A percentile compares a stretch with the other conserved stretches of the same genome.
These are phyloP conservation scores for Helicoverpa assulta DNA, from an alignment of 2,888 invertebrate genomes.

Conservation along the genomic window DNA sequence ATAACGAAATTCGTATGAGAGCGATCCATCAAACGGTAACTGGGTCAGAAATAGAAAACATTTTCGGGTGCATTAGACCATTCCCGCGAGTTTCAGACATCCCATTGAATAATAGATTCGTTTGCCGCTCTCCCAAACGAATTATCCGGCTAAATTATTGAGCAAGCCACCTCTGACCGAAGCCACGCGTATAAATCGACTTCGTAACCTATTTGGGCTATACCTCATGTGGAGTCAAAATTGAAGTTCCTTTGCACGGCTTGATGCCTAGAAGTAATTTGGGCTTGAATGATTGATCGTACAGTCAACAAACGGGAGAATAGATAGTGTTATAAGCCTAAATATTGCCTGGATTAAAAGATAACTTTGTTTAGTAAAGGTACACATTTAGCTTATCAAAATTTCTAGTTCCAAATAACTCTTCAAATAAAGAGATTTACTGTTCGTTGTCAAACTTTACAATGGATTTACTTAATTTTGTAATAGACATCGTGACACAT, in stretches of 20 bases:
- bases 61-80: conserved; percentile 76
- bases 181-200: conserved; percentile 76
- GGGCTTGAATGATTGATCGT: conserved; percentile 65
- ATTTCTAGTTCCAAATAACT: conserved; percentile 46
- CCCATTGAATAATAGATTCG: conserved; percentile 83
- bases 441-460: not conserved
- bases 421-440: not conserved
- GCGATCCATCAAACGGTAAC: conserved; percentile 71
- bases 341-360: conserved; percentile 46
- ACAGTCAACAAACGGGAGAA: conserved; percentile 50
- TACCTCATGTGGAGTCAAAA: conserved; percentile 51
- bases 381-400: conserved; percentile 36
- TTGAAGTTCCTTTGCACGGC: conserved; percentile 57
- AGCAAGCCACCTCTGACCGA: conserved; percentile 76
- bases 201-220: conserved; percentile 63
- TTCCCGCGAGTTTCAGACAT: conserved; percentile 74
- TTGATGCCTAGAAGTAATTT: conserved; percentile 66
- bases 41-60: conserved; percentile 73
- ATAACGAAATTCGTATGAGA: conserved; percentile 59
- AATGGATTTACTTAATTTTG: not conserved
- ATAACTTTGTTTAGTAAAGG: conserved; percentile 27
- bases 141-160: conserved; percentile 87
- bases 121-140: conserved; percentile 73
- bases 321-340: conserved; percentile 54
- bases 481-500: no score